A percentile compares a stretch with the other conserved stretches of the same genome.
Conservation (phyloP, 2,113 vertebrate species). For the Poecilia latipinna region DNA sequence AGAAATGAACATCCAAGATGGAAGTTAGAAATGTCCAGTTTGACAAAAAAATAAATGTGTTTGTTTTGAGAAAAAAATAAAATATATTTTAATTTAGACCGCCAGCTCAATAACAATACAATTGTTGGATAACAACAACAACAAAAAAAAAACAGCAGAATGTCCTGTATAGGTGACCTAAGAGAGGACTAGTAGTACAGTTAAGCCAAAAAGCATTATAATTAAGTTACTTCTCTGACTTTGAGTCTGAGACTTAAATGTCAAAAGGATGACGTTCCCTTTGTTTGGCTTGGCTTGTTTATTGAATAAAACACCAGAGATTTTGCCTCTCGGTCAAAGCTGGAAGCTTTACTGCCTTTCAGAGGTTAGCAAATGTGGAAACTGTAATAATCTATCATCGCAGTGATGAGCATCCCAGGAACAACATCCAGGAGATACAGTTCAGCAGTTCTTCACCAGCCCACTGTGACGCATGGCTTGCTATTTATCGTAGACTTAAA, state of each 20-base stretch:
- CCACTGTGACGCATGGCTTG: conserved; percentile 20
- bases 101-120: conserved; percentile 1
- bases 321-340: conserved; percentile 14
- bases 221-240: conserved; percentile 19
- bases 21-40: conserved; percentile 5
- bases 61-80: conserved; percentile 38
- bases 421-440: conserved; percentile 12
- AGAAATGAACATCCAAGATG: conserved; percentile 5
- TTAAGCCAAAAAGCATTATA: conserved; percentile 16
- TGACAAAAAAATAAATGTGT: conserved; percentile 43
- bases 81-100: conserved; percentile 30
- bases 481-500: conserved; percentile 35
- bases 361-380: conserved; percentile 19
- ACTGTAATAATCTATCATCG: conserved; percentile 22
- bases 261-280: conserved; percentile 24
- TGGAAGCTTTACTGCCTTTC: conserved; percentile 7
- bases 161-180: conserved; percentile 9
- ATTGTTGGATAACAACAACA: not conserved
- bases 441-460: conserved; percentile 28
- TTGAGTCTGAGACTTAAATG: conserved; percentile 30
- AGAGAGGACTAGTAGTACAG: conserved; percentile 1
- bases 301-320: conserved; percentile 30
- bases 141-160: not conserved
- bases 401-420: conserved; percentile 33
- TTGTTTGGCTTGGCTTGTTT: conserved; percentile 47